Evolutionary conservation across 2,113 vertebrate species (phyloP), one percentile per base, ranked within the genome.

Genomic region (Lontra canadensis): DNA sequence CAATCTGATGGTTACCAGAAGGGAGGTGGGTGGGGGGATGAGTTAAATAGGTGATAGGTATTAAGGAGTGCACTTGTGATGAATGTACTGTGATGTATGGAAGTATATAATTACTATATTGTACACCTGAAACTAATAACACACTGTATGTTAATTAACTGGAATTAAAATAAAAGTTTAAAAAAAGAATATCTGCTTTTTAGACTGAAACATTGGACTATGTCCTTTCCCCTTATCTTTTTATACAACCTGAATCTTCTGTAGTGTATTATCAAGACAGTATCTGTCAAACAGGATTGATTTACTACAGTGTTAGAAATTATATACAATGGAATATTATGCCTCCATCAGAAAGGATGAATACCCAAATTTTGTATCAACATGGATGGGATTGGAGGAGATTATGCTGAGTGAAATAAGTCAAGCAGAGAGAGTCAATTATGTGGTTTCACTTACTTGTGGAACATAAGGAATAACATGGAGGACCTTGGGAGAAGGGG

Each of bases 181-280:
- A 29, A 73, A 74, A 44, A 44, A 79, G 26, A 92, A 67, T 81
- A 92, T 79, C 36, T 80, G 15, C 23, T 91, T 31, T 95, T 97
- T 78, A 47, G 20, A 79, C 52, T 87, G n/a, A 94, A 95, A 80
- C 87, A 59, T 4, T 88, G 3, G 13, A 63, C n/a, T 59, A 20
- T 52, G 26, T 42, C 21, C 44, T 90, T 92, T 90, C 12, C 6
- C 20, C 4, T n/a, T 92, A 34, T 76, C 17, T 80, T 67, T 88
- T 71, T 39, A 34, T 91, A 31, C 52, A 8, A 25, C 11, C 29
- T 23, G n/a, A n/a, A 52, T 5, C 7, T 42, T 92, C 84, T 69
- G 2, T 74, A 80, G 12, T 74, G 0, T 59, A 95, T 96, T 85
- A 85, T 83, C 55, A 95, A 80, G n/a, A 89, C 4, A 76, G 31